These are phyloP conservation scores for Trachelus iudaicus DNA, from an alignment of 2,888 invertebrate species.

Conservation along the genomic window DNA sequence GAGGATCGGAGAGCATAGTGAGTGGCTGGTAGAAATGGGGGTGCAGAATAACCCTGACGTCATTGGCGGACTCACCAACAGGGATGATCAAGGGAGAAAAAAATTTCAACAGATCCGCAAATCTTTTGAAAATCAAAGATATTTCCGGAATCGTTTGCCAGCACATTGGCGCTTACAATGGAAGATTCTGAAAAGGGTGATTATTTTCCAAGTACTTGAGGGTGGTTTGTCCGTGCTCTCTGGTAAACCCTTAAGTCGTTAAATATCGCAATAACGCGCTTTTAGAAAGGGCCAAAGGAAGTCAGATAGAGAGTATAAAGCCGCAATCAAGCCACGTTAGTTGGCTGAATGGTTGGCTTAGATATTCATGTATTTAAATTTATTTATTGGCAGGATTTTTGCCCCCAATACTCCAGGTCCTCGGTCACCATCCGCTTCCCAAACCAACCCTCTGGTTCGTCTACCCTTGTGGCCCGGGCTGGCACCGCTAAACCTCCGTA, in stretches of 20 bases:
- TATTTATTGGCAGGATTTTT: slow-evolving; percentile 63
- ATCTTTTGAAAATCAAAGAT: neutral
- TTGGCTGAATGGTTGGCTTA: slow-evolving; percentile 36
- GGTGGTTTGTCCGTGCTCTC: neutral
- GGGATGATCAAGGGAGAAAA: neutral
- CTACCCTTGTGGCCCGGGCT: slow-evolving; percentile 16
- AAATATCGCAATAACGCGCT: neutral
- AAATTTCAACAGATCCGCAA: neutral
- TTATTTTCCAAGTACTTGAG: neutral
- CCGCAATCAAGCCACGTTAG: slow-evolving; percentile 29
- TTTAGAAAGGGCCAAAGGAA: neutral
- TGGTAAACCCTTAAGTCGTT: neutral
- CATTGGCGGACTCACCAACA: slow-evolving; percentile 25
- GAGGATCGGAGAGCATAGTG: slow-evolving; percentile 18
- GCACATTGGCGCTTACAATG: neutral
- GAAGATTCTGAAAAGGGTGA: neutral
- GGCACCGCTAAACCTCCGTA: slow-evolving; percentile 39
- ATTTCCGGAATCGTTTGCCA: neutral
- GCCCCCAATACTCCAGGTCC: slow-evolving; percentile 14
- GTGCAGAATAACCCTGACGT: slow-evolving; percentile 39
- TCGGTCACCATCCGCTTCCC: neutral
- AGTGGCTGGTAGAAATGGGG: neutral
- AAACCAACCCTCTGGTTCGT: slow-evolving; percentile 9
- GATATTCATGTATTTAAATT: slow-evolving; percentile 64
- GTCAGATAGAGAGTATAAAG: slow-evolving; percentile 26